A percentile compares a stretch with the other conserved stretches of the same genome.
Conservation (phyloP, 2,113 vertebrate genomes). For the Aphyosemion australe region DNA sequence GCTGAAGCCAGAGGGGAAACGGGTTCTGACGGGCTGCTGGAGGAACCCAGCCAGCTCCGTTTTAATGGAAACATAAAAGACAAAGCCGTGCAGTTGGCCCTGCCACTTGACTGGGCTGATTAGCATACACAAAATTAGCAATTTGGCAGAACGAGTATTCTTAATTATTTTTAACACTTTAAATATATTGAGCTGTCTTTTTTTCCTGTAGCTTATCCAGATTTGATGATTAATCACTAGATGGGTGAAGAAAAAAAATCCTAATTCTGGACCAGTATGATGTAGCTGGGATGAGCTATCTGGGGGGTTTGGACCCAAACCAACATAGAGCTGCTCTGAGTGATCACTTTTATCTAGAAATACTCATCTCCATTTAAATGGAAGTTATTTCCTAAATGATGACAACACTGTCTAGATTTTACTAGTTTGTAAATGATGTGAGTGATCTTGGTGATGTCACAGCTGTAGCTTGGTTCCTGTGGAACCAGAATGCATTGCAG, state of each 20-base stretch:
- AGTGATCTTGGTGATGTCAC: background rate
- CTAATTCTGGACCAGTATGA: background rate
- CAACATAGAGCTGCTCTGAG: too few relatives aligned
- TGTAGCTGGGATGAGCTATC: background rate
- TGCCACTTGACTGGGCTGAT: background rate
- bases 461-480: too few relatives aligned
- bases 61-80: constrained; percentile 38
- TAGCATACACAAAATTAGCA: background rate
- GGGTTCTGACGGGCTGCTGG: constrained; percentile 24
- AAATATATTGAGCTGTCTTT: background rate
- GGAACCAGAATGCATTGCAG: too few relatives aligned
- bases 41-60: constrained; percentile 27
- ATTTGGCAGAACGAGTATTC: constrained; percentile 3
- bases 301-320: background rate
- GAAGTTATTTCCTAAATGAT: too few relatives aligned
- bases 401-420: too few relatives aligned
- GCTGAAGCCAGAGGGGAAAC: constrained; percentile 45
- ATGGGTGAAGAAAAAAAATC: background rate
- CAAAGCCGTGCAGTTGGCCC: constrained; percentile 1
- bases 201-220: background rate
- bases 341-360: too few relatives aligned
- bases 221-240: background rate
- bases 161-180: background rate
- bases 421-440: background rate
- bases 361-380: too few relatives aligned